Evolutionary conservation across 2,888 invertebrate species (phyloP), one percentile per base, ranked within the genome.

Genomic region (Thereva unica): DNA sequence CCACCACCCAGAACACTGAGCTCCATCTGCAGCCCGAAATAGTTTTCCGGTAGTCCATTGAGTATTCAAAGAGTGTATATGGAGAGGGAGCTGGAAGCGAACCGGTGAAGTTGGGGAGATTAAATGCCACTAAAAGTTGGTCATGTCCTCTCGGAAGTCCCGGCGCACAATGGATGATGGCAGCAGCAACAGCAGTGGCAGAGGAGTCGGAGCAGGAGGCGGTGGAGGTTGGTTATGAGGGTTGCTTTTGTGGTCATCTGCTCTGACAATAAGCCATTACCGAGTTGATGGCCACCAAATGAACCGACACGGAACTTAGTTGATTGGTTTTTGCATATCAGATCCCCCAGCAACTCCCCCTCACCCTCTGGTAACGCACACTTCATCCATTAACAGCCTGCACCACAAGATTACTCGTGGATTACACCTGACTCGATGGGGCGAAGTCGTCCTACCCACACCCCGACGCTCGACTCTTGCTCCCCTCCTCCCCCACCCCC

Each of bases 241-340:
- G 40, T 59, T 49, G 59, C 23, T 23, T 23, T 23, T 38, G 59
- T 38, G 59, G 59, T 59, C 59, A 37, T 10, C 23, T 47, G 49
- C 59, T 47, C 38, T 37, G 49, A 38, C 42, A 57, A 57, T 57
- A 42, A 34, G 34, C 45, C 56, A n/a, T 59, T 59, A 38, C 49
- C 38, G 47, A 49, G 49, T 59, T 59, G 23, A 59, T 59, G 49
- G 59, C 38, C 34, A 38, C 49, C 49, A 49, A 49, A 59, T 59
- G 59, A 49, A 59, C 59, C 59, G 59, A 59, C 59, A 59, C 38
- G 40, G 49, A 7, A 45, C 34, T 35, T 35, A 37, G 59, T 59
- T 59, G 59, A 59, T 59, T 59, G 59, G 59, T 59, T 59, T 49
- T 49, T 59, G 59, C 59, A 59, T 59, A 49, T 59, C 47, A 49